phyloP scores from a whole-genome alignment of 2,888 invertebrate species.

The Neoitamus cyanurus region DNA sequence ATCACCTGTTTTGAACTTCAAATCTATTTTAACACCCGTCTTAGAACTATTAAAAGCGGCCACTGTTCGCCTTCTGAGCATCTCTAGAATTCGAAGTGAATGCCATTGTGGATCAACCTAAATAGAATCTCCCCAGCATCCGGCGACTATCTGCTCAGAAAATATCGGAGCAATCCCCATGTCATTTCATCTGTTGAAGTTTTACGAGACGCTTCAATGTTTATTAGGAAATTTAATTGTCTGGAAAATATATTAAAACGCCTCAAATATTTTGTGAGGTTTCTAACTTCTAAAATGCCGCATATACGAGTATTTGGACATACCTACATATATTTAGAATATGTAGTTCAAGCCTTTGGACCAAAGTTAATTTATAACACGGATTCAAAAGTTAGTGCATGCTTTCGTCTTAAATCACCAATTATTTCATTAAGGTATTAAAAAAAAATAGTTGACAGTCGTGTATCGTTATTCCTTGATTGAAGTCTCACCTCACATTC shows the following conservation, averaged over 20 bases:
- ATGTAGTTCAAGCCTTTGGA: no score
- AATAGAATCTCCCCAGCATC: not conserved
- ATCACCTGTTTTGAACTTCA: constrained; percentile 39
- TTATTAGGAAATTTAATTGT: not conserved
- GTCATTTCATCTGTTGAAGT: not conserved
- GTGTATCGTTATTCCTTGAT: no score
- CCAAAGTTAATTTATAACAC: no score
- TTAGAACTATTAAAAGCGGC: constrained; percentile 10
- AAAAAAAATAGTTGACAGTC: no score
- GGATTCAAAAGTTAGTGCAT: no score
- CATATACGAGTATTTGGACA: not conserved
- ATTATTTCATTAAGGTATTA: no score
- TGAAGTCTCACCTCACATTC: no score
- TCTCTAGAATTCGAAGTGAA: not conserved
- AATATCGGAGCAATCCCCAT: not conserved
- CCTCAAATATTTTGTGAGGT: not conserved
- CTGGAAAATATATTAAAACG: not conserved
- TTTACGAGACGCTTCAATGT: not conserved
- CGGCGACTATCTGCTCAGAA: not conserved
- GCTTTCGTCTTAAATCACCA: no score
- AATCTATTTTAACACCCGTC: constrained; percentile 23
- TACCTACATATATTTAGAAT: not conserved
- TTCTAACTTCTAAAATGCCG: not conserved
- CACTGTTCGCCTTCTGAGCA: not conserved
- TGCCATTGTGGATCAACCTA: not conserved